Percentiles rank a stretch among this genome's conserved stretches.
Conservation (phyloP, 2,113 vertebrate genomes). For the Empidonax traillii region DNA sequence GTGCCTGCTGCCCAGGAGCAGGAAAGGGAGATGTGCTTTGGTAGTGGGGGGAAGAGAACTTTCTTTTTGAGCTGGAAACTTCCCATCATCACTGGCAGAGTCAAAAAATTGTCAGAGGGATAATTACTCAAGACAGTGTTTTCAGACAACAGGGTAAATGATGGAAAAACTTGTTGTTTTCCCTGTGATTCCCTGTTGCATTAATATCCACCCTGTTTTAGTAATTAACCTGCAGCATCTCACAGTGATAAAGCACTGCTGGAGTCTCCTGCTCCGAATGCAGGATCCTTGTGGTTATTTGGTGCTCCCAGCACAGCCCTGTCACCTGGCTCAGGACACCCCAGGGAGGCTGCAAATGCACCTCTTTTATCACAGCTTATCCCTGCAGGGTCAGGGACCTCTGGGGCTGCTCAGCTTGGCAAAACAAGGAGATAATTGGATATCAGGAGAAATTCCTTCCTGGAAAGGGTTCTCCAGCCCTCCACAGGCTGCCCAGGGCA, state of each 20-base stretch:
- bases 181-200: background rate
- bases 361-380: background rate
- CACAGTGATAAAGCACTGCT: background rate
- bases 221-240: background rate
- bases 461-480: background rate
- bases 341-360: background rate
- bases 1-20: background rate
- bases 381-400: background rate
- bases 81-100: background rate
- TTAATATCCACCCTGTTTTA: background rate
- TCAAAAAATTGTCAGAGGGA: background rate
- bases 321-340: background rate
- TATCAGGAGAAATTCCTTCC: background rate
- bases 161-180: background rate
- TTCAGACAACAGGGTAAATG: background rate
- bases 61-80: background rate
- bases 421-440: background rate
- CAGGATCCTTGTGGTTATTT: background rate
- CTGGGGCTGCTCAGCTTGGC: background rate
- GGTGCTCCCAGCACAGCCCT: background rate
- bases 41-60: background rate
- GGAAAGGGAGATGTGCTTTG: background rate
- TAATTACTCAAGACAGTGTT: background rate
- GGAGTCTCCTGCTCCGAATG: background rate
- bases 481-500: background rate